These are phyloP conservation scores for Pygmarrhopalites habei DNA, from an alignment of 1,140 invertebrate species.

Conservation along the genomic window DNA sequence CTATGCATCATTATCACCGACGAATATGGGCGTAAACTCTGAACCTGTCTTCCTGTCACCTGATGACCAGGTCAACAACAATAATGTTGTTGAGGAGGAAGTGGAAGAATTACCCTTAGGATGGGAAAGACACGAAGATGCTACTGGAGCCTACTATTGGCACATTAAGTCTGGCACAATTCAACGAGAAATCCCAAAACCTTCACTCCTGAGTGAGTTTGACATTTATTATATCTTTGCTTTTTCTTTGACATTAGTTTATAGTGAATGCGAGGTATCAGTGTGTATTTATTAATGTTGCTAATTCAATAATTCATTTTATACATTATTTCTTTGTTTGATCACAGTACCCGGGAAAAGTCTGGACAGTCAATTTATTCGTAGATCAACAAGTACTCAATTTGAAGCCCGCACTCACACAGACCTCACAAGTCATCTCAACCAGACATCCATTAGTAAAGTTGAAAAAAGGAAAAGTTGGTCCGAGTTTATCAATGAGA, in stretches of 20 bases:
- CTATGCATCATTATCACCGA: conserved; percentile 35
- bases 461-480: conserved; percentile 21
- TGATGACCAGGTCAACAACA: conserved; percentile 34
- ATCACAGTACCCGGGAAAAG: conserved; percentile 33
- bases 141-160: conserved; percentile 32
- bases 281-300: too few species aligned
- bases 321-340: too few species aligned
- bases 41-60: conserved; percentile 36
- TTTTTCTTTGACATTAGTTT: too few species aligned
- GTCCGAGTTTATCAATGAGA: conserved; percentile 16
- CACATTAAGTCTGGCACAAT: conserved; percentile 97
- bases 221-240: too few species aligned
- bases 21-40: conserved; percentile 38
- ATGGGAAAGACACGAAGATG: conserved; percentile 91
- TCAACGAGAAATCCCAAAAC: conserved; percentile 72
- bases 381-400: background rate
- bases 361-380: conserved; percentile 17
- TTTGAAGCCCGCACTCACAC: too few species aligned
- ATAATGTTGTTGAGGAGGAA: conserved; percentile 12
- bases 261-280: too few species aligned
- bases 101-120: conserved; percentile 46
- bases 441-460: background rate
- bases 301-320: too few species aligned
- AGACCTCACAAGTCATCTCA: background rate
- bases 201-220: conserved; percentile 35